Base-by-base conservation (phyloP, 2,797 vertebrate species). In the Ceyx erithaca region DNA sequence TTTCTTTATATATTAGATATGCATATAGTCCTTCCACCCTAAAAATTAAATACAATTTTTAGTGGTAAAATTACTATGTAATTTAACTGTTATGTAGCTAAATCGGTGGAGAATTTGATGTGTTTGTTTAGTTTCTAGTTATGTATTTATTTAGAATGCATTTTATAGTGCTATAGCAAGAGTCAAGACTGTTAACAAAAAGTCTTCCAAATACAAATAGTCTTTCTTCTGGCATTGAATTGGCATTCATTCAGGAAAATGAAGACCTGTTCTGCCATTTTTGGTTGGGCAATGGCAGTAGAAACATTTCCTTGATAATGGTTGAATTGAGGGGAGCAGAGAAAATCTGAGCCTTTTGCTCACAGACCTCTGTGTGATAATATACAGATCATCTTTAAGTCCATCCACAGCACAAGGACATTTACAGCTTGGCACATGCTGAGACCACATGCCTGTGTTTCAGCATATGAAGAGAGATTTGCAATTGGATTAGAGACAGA, bases 301-400 rank as follows among this genome's bases (percentile, higher is more conserved):
- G 54, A 85, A 92, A 72, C 23, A 30, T 45, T 90, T 93, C 49
- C 55, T 63, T 86, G 20, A n/a, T 91, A 67, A 52, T 25, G 48
- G 9, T n/a, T 61, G 43, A 76, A 23, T 52, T 35, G 37, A 66
- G 10, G 2, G 8, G 12, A 88, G 23, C 22, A 72, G 67, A 79
- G 23, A 41, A 80, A 59, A 43, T 26, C 3, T 31, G 9, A 69
- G 6, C 2, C 6, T 78, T 37, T 89, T 51, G 14, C 67, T 91
- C 30, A 67, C 14, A 81, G 17, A 41, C 35, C 12, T 52, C 67
- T 86, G 62, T 69, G 31, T 25, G 30, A 45, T 88, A 51, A 75
- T 55, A 52, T 33, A 81, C 16, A 63, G 84, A 76, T 70, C 28
- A 80, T 31, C 30, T 82, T 23, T 22, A 52, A 77, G 75, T 52